A percentile compares a stretch with the other conserved stretches of the same genome.
These are phyloP conservation scores for Agrenia bidenticulata DNA, from an alignment of 2,888 invertebrate genomes.

Conservation along the genomic window DNA sequence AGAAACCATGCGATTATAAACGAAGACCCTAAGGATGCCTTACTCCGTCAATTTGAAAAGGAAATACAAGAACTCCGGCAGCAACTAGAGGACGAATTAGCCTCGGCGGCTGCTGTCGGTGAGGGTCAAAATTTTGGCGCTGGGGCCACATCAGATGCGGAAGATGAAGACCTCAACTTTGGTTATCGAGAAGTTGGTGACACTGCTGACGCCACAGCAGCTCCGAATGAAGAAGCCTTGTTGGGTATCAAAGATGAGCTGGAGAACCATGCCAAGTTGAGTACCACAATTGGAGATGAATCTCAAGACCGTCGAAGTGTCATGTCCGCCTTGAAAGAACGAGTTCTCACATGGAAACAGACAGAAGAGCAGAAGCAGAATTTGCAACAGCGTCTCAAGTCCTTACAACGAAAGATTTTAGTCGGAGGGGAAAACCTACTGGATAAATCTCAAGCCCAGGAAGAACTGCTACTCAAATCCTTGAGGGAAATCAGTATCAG, in stretches of 20 bases:
- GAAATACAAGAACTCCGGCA: conserved; percentile 90
- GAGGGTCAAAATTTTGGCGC: conserved; percentile 51
- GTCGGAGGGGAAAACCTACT: conserved; percentile 97
- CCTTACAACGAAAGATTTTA: conserved; percentile 86
- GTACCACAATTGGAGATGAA: conserved; percentile 37
- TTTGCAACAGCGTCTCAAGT: conserved; percentile 70
- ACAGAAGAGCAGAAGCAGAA: conserved; percentile 40
- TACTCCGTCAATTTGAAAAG: conserved; percentile 91
- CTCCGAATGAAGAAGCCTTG: conserved; percentile 22
- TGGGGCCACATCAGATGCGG: conserved; percentile 29
- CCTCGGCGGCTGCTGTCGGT: background rate
- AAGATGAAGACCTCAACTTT: conserved; percentile 36
- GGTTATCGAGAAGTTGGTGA: conserved; percentile 9
- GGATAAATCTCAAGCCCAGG: conserved; percentile 94
- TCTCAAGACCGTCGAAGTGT: conserved; percentile 37
- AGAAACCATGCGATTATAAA: conserved; percentile 94
- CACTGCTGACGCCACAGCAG: background rate
- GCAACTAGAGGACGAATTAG: conserved; percentile 71
- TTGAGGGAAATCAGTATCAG: conserved; percentile 77
- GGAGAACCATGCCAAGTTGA: conserved; percentile 41
- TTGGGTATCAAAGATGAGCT: conserved; percentile 46
- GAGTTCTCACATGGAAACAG: conserved; percentile 41
- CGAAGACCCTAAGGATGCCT: conserved; percentile 95
- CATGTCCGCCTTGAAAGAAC: conserved; percentile 40
- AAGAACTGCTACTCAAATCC: conserved; percentile 82